phyloP scores from a whole-genome alignment of 2,113 vertebrate species.

The Orycteropus afer region DNA sequence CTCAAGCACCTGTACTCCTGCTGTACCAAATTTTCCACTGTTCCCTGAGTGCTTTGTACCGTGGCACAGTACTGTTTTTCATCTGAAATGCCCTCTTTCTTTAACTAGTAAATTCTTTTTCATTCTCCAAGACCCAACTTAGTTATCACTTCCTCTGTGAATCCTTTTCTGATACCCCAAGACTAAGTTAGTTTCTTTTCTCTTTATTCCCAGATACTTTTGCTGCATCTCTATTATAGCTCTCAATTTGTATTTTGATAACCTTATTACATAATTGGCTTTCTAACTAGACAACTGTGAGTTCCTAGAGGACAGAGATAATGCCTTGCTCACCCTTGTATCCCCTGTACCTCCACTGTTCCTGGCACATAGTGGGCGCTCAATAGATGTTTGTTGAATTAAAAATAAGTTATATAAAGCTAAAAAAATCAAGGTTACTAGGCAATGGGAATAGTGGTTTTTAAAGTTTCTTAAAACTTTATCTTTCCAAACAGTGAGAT shows the following conservation, averaged over 20 bases:
- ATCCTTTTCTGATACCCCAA: not conserved
- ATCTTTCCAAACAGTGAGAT: not conserved
- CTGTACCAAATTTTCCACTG: accelerated
- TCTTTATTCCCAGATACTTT: not conserved
- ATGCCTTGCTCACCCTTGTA: not conserved
- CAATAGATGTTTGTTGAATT: slow-evolving; percentile 58
- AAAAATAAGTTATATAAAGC: not conserved
- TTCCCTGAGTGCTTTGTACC: not conserved
- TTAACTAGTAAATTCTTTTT: not conserved
- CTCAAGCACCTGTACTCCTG: accelerated
- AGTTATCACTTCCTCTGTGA: not conserved
- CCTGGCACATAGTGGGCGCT: slow-evolving; percentile 54
- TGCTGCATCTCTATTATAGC: not conserved
- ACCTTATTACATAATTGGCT: not conserved
- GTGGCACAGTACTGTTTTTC: accelerated
- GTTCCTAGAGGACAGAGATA: slow-evolving; percentile 41
- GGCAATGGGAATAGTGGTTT: not conserved
- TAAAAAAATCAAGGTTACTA: not conserved
- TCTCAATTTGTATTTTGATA: not conserved
- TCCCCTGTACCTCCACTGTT: not conserved
- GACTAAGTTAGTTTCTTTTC: not conserved
- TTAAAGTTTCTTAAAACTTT: not conserved
- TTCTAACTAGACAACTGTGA: not conserved
- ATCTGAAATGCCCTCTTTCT: not conserved
- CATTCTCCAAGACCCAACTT: not conserved